Base-by-base conservation (phyloP, 53 echinoderm and acorn worm species). In the Antedon mediterranea region DNA sequence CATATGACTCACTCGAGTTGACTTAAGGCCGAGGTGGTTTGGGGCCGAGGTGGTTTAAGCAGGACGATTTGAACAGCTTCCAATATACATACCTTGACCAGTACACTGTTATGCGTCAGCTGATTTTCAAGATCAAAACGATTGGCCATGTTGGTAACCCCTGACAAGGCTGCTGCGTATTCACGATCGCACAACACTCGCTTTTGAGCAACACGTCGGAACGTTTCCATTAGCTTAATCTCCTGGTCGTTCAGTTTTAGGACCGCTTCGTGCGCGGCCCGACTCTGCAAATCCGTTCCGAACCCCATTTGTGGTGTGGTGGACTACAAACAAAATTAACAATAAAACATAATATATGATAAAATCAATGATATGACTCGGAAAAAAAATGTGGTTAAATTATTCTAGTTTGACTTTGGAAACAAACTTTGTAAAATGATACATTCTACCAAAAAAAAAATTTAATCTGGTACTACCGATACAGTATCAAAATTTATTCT, bases 201-300 rank as follows among this genome's bases (percentile, higher is more conserved):
- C 41, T 88, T 89, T 70, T 86, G 81, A 13, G 89, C 77, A 27
- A 88, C 88, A 3, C 84, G 83, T 71, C 84, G 86, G 13, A 92
- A 77, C 9, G 89, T 84, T 31, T 92, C 92, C 84, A 92, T 78
- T 72, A 92, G 86, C 20, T 77, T 72, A 28, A 86, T 77, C 74
- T 92, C 92, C 73, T 89, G 89, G 31, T 92, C 92, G 75, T 88
- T 92, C 32, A 92, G 89, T 80, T 77, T 79, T 33, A 92, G 71
- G 73, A 92, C 84, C 72, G 86, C 79, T 32, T 92, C 92, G 43
- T 92, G 92, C 4, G 89, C 88, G 23, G 89, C 78, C 80, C 89
- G 87, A 84, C 84, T 84, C 82, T 89, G 89, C 0, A 92, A 80
- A 28, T 92, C 92, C 0, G 92, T 84, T 8, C 92, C 92, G 81